phyloP scores from a whole-genome alignment of 2,888 invertebrate genomes.

The Nowickia ferox region DNA sequence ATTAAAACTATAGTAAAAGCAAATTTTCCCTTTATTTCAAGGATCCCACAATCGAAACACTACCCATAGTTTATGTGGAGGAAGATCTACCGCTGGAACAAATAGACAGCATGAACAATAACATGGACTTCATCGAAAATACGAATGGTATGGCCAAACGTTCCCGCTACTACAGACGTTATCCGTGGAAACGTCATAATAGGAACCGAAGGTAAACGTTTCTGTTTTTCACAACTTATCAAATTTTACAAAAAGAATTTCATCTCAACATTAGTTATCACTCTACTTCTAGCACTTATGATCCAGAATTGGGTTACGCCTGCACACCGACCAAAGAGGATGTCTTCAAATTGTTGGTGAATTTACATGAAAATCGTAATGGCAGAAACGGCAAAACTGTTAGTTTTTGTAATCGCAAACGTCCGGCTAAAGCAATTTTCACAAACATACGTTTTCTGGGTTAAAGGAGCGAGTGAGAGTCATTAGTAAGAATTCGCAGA shows the following conservation, averaged over 20 bases:
- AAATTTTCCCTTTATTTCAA: conserved; percentile 66
- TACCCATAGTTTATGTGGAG: conserved; percentile 82
- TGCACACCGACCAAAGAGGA: conserved; percentile 87
- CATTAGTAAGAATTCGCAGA: neutral
- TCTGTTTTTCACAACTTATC: neutral
- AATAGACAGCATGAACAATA: conserved; percentile 72
- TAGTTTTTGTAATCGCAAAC: conserved; percentile 86
- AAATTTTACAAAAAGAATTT: neutral
- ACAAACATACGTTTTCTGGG: conserved; percentile 87
- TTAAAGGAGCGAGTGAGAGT: conserved; percentile 75
- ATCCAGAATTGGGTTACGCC: conserved; percentile 85
- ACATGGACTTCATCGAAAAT: conserved; percentile 69
- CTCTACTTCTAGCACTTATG: conserved; percentile 82
- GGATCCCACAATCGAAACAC: conserved; percentile 81
- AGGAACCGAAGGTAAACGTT: conserved; percentile 81
- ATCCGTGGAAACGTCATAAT: conserved; percentile 87
- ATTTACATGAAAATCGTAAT: conserved; percentile 86
- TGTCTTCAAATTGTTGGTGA: conserved; percentile 85
- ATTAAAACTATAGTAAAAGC: too few relatives aligned
- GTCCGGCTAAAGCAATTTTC: conserved; percentile 86
- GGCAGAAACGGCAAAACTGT: conserved; percentile 85
- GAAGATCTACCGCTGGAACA: conserved; percentile 74
- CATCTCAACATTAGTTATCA: conserved; percentile 3
- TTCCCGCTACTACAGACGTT: conserved; percentile 85
- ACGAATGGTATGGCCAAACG: conserved; percentile 82